Conservation (phyloP, 2,113 vertebrate species). For the Gila orcuttii region DNA sequence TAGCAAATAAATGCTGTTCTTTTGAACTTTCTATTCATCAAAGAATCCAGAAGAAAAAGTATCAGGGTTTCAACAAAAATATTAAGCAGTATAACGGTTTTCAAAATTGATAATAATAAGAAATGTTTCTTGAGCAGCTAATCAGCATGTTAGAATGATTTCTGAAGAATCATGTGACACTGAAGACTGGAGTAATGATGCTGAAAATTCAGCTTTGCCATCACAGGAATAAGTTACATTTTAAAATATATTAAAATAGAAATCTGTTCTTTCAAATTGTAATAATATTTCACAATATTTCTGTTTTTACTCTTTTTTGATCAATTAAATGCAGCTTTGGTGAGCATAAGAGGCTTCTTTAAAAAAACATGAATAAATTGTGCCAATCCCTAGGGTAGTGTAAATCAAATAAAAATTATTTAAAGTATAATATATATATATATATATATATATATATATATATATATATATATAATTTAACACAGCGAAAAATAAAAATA, state of each 20-base stretch:
- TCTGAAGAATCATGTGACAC: no score
- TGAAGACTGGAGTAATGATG: no score
- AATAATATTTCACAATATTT: neutral
- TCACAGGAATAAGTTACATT: neutral
- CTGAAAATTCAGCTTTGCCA: neutral
- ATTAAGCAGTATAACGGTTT: neutral
- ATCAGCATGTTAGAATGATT: neutral
- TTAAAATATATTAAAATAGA: neutral
- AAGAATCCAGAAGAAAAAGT: neutral
- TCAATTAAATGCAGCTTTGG: neutral
- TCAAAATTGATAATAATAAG: neutral
- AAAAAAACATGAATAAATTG: neutral
- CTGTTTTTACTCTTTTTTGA: neutral
- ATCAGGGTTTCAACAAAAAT: neutral
- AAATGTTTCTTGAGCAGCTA: neutral
- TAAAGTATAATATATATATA: no score
- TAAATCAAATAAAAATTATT: no score
- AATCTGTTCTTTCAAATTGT: neutral
- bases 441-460: no score
- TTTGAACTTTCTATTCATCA: slow-evolving; percentile 1
- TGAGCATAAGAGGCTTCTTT: neutral
- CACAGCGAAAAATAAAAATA: neutral
- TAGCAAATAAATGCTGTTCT: neutral
- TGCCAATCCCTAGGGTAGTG: neutral
- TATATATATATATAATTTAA: no score